Conservation (phyloP, 2,888 invertebrate genomes). For the Thymelicus lineola region DNA sequence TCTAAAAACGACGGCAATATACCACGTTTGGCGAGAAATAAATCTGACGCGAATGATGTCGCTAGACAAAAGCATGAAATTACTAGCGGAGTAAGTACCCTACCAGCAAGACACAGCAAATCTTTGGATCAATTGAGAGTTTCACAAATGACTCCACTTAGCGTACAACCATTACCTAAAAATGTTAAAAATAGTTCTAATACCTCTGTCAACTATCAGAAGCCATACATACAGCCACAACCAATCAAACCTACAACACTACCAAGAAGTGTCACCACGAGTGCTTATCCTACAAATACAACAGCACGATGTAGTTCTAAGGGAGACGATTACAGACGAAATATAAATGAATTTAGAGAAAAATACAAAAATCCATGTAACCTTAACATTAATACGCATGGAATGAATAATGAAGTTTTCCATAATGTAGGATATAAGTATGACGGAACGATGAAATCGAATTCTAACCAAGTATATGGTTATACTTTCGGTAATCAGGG, state of each 20-base stretch:
- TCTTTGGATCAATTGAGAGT: constrained; percentile 91
- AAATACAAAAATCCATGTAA: constrained; percentile 86
- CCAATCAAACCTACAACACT: constrained; percentile 79
- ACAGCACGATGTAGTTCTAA: constrained; percentile 73
- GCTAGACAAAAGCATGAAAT: constrained; percentile 73
- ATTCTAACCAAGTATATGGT: constrained; percentile 80
- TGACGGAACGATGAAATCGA: constrained; percentile 69
- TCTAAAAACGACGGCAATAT: constrained; percentile 62
- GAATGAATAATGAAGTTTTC: constrained; percentile 76
- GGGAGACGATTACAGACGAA: constrained; percentile 84
- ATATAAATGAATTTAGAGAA: constrained; percentile 87
- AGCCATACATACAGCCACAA: constrained; percentile 71
- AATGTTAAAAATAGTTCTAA: constrained; percentile 71
- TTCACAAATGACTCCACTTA: constrained; percentile 72
- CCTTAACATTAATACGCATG: constrained; percentile 62
- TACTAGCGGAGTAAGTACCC: constrained; percentile 78
- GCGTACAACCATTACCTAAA: constrained; percentile 66
- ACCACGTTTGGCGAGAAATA: constrained; percentile 63
- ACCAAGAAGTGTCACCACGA: constrained; percentile 79
- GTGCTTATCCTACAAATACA: constrained; percentile 75
- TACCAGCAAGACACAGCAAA: constrained; percentile 92
- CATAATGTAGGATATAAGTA: constrained; percentile 78
- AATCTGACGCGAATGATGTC: constrained; percentile 62
- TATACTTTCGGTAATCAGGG: constrained; percentile 84
- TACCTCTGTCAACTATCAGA: constrained; percentile 77